Evolutionary conservation across 1,140 invertebrate genomes (phyloP), one percentile per base, ranked within the genome.

Genomic region (Hypothenemus hampei): DNA sequence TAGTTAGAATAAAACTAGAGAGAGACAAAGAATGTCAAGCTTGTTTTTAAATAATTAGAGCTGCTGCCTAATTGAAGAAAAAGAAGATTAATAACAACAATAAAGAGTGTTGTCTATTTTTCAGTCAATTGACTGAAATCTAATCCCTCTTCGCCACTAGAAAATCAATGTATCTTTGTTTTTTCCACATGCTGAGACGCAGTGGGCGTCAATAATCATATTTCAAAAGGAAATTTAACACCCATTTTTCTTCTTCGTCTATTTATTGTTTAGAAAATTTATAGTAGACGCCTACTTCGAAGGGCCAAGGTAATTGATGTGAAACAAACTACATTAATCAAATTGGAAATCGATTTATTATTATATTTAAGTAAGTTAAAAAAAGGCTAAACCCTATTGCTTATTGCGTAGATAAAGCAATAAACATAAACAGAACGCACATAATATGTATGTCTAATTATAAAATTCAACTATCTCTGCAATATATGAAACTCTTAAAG

Each of bases 401-500:
- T 57, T 45, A 49, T 49, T 45, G 44, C 37, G 47, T 59, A 62
- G 59, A 62, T 29, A 59, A 59, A 47, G 37, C 57, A 58, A 62
- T 61, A 62, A 59, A 63, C 45, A 58, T 61, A 62, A 59, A 63
- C 49, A 61, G 55, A 52, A 48, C 37, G 36, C 49, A 46, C 60
- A 61, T 55, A 59, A 61, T 61, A 63, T n/a, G n/a, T n/a, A n/a
- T 62, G 54, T 57, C 62, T 64, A 64, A 64, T 62, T 60, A 60
- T 64, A 64, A 62, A 64, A 60, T 33, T 22, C 35, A 40, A 57
- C 58, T 64, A 58, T 61, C 61, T 58, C 61, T 59, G 60, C 57
- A 63, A 66, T 67, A 64, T 67, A 67, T 66, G 67, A 64, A 67
- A 68, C 53, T 65, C 62, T 60, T 65, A 65, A n/a, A 67, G 61